Evolutionary conservation across 2,888 invertebrate species (phyloP).

Genomic region (Pachydiplax longipennis): DNA sequence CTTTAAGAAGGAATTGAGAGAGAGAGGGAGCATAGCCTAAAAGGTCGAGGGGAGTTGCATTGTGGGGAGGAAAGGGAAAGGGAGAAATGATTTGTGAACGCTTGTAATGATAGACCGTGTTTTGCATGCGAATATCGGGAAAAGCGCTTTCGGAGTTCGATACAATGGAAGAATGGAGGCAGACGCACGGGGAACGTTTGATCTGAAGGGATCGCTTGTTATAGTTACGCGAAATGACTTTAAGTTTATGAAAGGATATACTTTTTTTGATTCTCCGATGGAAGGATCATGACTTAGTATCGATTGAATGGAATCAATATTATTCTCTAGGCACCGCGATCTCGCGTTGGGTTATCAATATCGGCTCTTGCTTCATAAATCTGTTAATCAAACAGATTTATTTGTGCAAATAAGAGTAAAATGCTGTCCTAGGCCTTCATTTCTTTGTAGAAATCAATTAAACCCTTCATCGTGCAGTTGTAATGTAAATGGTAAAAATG

Average conservation of each 20-base stretch:
- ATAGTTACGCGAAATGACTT: not conserved
- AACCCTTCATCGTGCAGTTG: too few relatives aligned
- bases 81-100: not conserved
- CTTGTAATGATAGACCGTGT: not conserved
- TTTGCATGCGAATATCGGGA: not conserved
- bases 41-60: not conserved
- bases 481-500: too few relatives aligned
- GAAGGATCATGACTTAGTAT: not conserved
- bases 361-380: not conserved
- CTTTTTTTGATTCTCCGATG: not conserved
- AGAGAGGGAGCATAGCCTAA: not conserved
- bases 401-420: too few relatives aligned
- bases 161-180: not conserved
- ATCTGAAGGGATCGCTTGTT: not conserved
- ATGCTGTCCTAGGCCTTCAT: too few relatives aligned
- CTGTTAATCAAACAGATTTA: too few relatives aligned
- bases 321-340: not conserved
- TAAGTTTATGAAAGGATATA: not conserved
- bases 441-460: too few relatives aligned
- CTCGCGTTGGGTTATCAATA: not conserved
- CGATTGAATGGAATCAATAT: not conserved
- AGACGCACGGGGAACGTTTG: not conserved
- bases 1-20: not conserved
- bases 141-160: not conserved
- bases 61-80: not conserved